These are phyloP conservation scores for Cheiracanthium punctorium DNA, from an alignment of 2,888 invertebrate species.

Conservation along the genomic window DNA sequence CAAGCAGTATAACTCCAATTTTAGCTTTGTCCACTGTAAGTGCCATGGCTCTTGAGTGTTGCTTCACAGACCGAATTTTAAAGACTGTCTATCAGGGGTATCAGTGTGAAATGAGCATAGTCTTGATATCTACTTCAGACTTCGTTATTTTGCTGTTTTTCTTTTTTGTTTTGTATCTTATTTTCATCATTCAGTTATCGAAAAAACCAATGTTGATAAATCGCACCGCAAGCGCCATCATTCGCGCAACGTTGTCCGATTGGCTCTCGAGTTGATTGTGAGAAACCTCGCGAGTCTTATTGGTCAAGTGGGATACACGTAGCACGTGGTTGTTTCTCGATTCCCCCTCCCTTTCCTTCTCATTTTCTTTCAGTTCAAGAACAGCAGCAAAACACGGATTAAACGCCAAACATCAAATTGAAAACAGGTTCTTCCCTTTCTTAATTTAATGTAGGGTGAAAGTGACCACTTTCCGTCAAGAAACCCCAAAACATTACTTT, in stretches of 20 bases:
- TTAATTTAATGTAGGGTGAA: conserved; percentile 18
- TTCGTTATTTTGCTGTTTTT: conserved; percentile 29
- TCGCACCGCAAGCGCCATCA: conserved; percentile 62
- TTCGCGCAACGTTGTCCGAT: conserved; percentile 50
- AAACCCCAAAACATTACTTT: neutral
- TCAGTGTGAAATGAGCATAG: conserved; percentile 21
- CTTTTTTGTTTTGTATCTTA: conserved; percentile 27
- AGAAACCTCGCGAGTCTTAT: neutral
- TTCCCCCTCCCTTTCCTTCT: conserved; percentile 3
- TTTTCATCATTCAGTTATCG: conserved; percentile 59
- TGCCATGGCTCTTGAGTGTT: conserved; percentile 26
- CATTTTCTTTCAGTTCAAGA: conserved; percentile 48
- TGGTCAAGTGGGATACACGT: conserved; percentile 44
- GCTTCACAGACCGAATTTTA: neutral
- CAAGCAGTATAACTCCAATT: conserved; percentile 53
- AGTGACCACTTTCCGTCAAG: conserved; percentile 22
- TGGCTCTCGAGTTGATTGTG: conserved; percentile 5
- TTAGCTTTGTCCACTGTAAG: conserved; percentile 45
- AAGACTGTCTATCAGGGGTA: neutral
- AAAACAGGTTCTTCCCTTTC: conserved; percentile 33
- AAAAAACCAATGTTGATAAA: conserved; percentile 62
- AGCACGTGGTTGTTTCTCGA: conserved; percentile 35
- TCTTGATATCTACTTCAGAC: conserved; percentile 27
- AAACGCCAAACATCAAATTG: conserved; percentile 13
- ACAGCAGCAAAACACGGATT: conserved; percentile 40